These are phyloP conservation scores for Drosophila mayaguana DNA, from an alignment of 2,888 invertebrate genomes.

Conservation along the genomic window DNA sequence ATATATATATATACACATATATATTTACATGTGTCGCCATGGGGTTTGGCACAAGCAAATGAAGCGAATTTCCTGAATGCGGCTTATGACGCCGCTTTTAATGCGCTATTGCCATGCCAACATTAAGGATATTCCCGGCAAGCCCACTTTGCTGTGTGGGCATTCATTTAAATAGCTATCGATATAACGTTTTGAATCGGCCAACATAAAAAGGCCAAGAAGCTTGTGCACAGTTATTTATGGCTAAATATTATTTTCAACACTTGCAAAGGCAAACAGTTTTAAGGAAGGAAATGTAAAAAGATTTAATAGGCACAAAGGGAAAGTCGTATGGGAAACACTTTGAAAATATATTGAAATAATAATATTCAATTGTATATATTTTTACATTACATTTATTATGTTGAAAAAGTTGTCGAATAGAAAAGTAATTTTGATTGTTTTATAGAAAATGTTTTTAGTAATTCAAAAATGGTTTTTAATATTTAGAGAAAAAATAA, in stretches of 20 bases:
- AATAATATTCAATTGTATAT: neutral
- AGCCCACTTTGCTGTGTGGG: neutral
- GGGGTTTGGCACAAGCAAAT: constrained; percentile 20
- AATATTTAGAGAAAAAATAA: no score
- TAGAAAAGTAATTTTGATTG: no score
- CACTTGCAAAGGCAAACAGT: neutral
- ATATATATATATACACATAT: no score
- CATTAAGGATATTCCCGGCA: constrained; percentile 9
- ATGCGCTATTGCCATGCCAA: constrained; percentile 34
- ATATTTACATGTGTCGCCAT: no score
- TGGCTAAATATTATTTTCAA: neutral
- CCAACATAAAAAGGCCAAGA: neutral
- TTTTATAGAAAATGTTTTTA: no score
- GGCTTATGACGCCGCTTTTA: constrained; percentile 34
- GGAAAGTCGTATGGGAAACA: neutral
- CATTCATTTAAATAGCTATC: constrained; percentile 6
- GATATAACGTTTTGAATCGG: neutral
- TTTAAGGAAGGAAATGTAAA: neutral
- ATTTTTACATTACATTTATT: neutral
- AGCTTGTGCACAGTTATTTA: neutral
- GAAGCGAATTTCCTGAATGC: constrained; percentile 26
- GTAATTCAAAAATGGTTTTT: no score
- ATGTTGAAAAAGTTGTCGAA: no score
- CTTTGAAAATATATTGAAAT: neutral
- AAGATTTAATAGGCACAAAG: neutral